Percentiles rank a stretch among this genome's conserved stretches.
These are phyloP conservation scores for Ptychochromis oligacanthus DNA, from an alignment of 2,113 vertebrate genomes.

Conservation along the genomic window DNA sequence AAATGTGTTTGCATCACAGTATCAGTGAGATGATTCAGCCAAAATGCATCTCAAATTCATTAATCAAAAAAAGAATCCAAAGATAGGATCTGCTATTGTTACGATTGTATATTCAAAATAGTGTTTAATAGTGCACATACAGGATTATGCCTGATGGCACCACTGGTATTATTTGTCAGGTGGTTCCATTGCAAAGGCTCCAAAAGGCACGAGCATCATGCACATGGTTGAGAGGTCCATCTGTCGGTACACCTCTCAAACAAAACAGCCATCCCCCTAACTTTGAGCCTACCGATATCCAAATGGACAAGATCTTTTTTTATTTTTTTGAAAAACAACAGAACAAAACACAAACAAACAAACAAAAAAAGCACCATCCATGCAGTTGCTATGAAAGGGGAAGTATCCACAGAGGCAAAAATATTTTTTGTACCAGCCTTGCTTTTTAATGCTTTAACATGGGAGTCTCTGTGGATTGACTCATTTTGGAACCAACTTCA, in stretches of 20 bases:
- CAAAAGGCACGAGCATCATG: background rate
- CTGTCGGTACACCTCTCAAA: background rate
- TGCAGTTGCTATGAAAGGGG: background rate
- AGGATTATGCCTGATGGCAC: background rate
- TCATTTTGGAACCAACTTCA: background rate
- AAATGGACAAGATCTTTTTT: too few relatives aligned
- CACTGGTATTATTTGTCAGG: background rate
- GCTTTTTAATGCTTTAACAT: background rate
- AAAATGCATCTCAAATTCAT: background rate
- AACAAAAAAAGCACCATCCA: too few relatives aligned
- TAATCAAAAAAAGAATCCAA: background rate
- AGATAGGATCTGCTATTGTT: background rate
- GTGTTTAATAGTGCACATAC: background rate
- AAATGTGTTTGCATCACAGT: conserved; percentile 1
- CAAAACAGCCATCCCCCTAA: background rate
- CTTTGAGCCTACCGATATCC: background rate
- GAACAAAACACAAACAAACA: too few relatives aligned
- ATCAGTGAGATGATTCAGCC: background rate
- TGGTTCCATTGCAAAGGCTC: background rate
- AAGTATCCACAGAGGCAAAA: fast-evolving
- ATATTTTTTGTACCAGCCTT: background rate
- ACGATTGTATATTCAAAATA: background rate
- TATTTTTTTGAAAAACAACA: too few relatives aligned
- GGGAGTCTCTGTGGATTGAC: background rate
- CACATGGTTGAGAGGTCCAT: background rate